phyloP scores from a whole-genome alignment of 2,113 vertebrate genomes.

The Corythoichthys intestinalis region DNA sequence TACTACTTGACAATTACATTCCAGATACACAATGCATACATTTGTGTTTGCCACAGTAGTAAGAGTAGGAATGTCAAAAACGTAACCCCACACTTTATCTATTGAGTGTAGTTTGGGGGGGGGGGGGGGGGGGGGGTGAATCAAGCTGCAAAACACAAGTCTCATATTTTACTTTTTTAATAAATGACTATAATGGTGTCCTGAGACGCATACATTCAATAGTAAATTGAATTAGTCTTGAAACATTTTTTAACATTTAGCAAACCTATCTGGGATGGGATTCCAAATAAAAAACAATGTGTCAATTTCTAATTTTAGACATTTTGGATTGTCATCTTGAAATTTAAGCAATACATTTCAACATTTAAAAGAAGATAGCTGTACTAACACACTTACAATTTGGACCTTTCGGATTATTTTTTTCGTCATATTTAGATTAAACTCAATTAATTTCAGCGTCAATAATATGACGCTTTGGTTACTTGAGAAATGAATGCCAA shows the following conservation, averaged over 20 bases:
- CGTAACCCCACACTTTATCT: neutral
- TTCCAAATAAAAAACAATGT: neutral
- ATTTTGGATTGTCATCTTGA: neutral
- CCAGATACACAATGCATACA: neutral
- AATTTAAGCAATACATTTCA: neutral
- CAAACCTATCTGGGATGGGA: neutral
- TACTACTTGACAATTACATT: neutral
- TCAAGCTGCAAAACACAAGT: neutral
- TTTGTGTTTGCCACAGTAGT: neutral
- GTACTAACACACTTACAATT: neutral
- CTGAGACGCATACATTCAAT: too few species aligned
- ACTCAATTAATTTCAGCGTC: neutral
- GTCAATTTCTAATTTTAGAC: neutral
- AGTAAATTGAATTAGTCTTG: too few species aligned
- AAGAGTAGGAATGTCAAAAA: neutral
- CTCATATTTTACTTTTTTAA: too few species aligned
- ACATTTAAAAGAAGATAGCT: neutral
- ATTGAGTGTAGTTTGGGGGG: too few species aligned
- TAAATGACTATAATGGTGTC: too few species aligned
- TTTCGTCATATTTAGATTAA: neutral
- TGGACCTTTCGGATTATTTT: neutral
- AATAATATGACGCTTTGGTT: neutral
- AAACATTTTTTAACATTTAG: neutral
- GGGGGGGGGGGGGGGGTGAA: neutral
- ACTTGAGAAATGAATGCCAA: neutral